Conservation (phyloP, 2,888 invertebrate species). For the Syritta pipiens region DNA sequence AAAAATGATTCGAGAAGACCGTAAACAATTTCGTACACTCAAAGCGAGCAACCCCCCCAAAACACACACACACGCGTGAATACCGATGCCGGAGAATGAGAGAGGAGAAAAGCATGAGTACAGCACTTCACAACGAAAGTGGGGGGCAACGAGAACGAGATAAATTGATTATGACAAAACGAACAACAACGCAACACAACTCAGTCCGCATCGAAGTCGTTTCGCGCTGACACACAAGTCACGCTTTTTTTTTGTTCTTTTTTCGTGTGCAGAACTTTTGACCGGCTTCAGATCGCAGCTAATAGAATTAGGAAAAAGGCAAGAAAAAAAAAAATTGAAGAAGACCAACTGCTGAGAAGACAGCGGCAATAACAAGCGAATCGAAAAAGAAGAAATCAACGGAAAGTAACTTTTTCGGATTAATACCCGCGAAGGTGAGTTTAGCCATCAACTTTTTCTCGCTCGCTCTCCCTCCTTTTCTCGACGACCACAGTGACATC, state of each 20-base stretch:
- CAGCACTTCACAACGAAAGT: conserved; percentile 32
- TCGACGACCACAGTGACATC: conserved; percentile 14
- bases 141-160: conserved; percentile 24
- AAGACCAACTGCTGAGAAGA: background rate
- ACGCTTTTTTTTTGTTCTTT: too few species aligned
- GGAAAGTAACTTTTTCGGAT: conserved; percentile 29
- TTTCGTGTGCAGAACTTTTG: conserved; percentile 31
- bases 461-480: too few species aligned
- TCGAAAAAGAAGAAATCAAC: conserved; percentile 5
- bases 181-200: conserved; percentile 31
- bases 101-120: background rate
- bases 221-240: conserved; percentile 51
- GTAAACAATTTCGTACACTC: conserved; percentile 19
- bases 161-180: conserved; percentile 59
- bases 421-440: conserved; percentile 51
- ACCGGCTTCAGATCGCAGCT: conserved; percentile 48
- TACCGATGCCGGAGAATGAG: conserved; percentile 3
- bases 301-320: conserved; percentile 44
- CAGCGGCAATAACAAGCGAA: too few species aligned
- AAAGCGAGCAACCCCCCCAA: background rate
- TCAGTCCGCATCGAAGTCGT: conserved; percentile 51
- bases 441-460: conserved; percentile 18
- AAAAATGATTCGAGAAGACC: conserved; percentile 5
- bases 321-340: background rate
- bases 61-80: background rate